Conservation (phyloP, 1,140 invertebrate species). For the Dysdera silvatica region DNA sequence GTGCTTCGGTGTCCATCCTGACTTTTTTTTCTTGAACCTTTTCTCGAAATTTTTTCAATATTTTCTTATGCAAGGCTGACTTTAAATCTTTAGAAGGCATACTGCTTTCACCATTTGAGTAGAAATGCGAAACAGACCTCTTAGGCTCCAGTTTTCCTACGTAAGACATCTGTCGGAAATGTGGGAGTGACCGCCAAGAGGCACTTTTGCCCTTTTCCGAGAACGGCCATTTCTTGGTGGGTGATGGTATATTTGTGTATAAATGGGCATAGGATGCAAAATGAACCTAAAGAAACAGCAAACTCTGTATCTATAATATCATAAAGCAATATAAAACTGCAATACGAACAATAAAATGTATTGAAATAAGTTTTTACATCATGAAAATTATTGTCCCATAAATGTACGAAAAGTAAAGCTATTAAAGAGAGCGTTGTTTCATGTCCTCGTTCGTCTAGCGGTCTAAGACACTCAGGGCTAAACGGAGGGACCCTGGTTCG, state of each 20-base stretch:
- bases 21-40: slow-evolving; percentile 10
- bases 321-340: neutral
- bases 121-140: slow-evolving; percentile 17
- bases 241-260: slow-evolving; percentile 24
- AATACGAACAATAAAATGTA: neutral
- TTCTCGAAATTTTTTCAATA: slow-evolving; percentile 4
- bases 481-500: too few species aligned
- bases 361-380: neutral
- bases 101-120: slow-evolving; percentile 13
- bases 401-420: neutral
- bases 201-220: slow-evolving; percentile 22
- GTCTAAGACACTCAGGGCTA: too few species aligned
- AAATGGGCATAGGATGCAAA: slow-evolving; percentile 22
- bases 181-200: slow-evolving; percentile 23
- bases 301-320: neutral
- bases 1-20: neutral
- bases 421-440: neutral
- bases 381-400: neutral
- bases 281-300: neutral
- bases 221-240: slow-evolving; percentile 21
- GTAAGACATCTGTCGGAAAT: slow-evolving; percentile 8
- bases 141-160: slow-evolving; percentile 2
- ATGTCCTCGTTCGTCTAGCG: too few species aligned
- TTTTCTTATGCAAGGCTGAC: neutral
- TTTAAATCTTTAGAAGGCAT: neutral